Evolutionary conservation across 2,888 invertebrate species (phyloP).

Genomic region (Steromphala cineraria): DNA sequence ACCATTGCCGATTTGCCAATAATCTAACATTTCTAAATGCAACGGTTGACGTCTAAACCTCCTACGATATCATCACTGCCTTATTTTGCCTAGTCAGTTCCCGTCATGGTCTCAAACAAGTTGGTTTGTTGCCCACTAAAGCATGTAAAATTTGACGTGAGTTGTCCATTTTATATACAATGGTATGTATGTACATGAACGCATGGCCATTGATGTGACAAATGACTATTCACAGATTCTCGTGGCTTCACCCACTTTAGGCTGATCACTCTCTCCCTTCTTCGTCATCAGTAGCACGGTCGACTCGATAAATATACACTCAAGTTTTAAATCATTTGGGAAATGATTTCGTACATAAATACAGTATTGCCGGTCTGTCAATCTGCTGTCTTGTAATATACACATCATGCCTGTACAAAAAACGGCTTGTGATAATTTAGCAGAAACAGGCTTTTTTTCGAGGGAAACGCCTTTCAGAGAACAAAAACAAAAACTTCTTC

Average conservation of each 20-base stretch:
- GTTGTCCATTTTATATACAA: constrained; percentile 1
- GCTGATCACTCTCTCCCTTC: not conserved
- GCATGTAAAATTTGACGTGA: not conserved
- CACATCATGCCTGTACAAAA: not conserved
- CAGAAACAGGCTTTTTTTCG: not conserved
- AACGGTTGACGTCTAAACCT: no score
- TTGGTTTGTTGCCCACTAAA: not conserved
- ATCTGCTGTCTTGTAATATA: constrained; percentile 5
- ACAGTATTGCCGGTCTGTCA: constrained; percentile 2
- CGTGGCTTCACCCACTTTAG: not conserved
- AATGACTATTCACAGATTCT: constrained; percentile 12
- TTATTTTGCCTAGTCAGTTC: no score
- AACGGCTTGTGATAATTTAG: not conserved
- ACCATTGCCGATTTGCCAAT: no score
- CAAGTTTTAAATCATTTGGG: constrained; percentile 9
- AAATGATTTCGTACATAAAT: constrained; percentile 13
- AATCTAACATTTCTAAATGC: no score
- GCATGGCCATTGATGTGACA: constrained; percentile 1
- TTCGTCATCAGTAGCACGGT: not conserved
- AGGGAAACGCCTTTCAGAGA: not conserved
- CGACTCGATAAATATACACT: constrained; percentile 12
- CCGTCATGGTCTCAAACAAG: not conserved
- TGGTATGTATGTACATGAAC: constrained; percentile 4
- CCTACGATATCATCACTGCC: no score
- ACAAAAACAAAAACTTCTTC: not conserved